Evolutionary conservation across 2,888 invertebrate species (phyloP), one percentile per base, ranked within the genome.

Genomic region (Luperina nickerlii): DNA sequence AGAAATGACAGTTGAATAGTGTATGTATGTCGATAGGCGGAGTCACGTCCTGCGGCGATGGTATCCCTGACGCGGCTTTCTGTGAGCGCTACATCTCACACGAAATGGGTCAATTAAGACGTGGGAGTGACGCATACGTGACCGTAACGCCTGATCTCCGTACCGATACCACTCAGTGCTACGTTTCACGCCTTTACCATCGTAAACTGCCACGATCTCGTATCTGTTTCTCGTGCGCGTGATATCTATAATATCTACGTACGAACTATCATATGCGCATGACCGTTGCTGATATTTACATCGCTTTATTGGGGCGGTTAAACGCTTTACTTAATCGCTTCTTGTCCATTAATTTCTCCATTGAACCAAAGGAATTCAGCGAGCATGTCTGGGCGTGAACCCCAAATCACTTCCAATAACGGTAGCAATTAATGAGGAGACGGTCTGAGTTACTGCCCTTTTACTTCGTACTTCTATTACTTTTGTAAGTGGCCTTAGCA

Each of bases 31-130:
- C 69, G 86, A 82, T 85, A 85, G 90, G 92, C 88, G 90, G 87
- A 88, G 90, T 95, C 96, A 96, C 96, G 96, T 96, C 91, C 87
- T 87, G 95, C 96, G 96, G 96, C 92, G 96, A 96, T 96, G 92
- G 93, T 96, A 96, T 97, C 96, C 96, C 94, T 92, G 91, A 95
- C 92, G 93, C 94, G 93, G 94, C 91, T 92, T 91, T 90, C 92
- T 90, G 89, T 90, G 91, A 93, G 94, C 93, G 95, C 93, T 90
- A 93, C 95, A 94, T 95, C 95, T 95, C 94, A 96, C 96, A 96
- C 96, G 95, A 96, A 97, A 96, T 96, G 93, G 96, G 96, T 96
- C 96, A 96, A 97, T 97, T 96, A 96, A 95, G 96, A 96, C 96
- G 97, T 96, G 96, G 96, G 96, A 96, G 96, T 96, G 96, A 92